Base-by-base conservation (phyloP, 2,888 invertebrate species). In the Sinhomidia bicolor region DNA sequence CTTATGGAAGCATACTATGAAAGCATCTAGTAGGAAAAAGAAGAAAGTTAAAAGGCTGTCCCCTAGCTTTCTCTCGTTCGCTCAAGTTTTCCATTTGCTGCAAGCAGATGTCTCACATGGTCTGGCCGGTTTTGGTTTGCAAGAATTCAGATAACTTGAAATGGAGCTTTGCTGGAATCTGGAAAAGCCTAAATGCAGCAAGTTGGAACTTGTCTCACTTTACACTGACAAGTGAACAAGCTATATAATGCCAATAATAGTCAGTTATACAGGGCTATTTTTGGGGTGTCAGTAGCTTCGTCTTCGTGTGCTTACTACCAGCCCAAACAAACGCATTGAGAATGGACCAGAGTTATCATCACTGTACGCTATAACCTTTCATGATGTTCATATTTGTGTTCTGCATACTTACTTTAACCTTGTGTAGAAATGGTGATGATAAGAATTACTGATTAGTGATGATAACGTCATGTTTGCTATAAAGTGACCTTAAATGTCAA, bases 401-500 rank as follows among this genome's bases (percentile, higher is more conserved):
- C n/a, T n/a, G n/a, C n/a, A n/a, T n/a, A n/a, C n/a, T n/a, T n/a
- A n/a, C n/a, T 36, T 29, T 23, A 44, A 71, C 71, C 71, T 71
- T 71, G 71, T 12, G 6, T n/a, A 1, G 17, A 68, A 41, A 20
- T 20, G 57, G 20, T 20, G 12, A 14, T 23, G 71, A 71, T 71
- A 71, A 71, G 71, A 71, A 44, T 71, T 71, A 23, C 14, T 71
- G 20, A 0, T n/a, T n/a, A n/a, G 0, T 44, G 32, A 20, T 44
- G 44, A 41, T 71, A 20, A 41, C 12, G 0, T 20, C 12, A 10
- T 68, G 20, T 71, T 71, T 44, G 14, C 41, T 41, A 12, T 23
- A 71, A 71, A 71, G 12, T 71, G 44, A 71, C 71, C 71, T 71
- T 71, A 7, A 71, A 41, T 71, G 71, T 71, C 71, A 71, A 41